These are phyloP conservation scores for Epicampocera succincta DNA, from an alignment of 2,888 invertebrate species.

Conservation along the genomic window DNA sequence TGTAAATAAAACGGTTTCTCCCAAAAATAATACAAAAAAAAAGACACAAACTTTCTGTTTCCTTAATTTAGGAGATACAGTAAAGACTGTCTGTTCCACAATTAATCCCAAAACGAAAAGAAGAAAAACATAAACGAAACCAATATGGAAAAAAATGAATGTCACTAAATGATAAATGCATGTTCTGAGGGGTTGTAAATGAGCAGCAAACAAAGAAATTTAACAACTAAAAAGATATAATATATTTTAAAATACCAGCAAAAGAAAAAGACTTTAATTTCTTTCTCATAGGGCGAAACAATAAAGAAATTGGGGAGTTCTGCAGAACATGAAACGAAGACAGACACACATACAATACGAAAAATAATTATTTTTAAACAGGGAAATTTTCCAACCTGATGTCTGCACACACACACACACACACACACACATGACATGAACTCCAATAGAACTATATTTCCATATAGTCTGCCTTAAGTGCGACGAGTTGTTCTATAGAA, in stretches of 20 bases:
- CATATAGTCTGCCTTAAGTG: background rate
- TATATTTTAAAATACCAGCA: slow-evolving; percentile 38
- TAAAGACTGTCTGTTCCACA: slow-evolving; percentile 11
- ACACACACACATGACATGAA: slow-evolving; percentile 36
- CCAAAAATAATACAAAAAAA: slow-evolving; percentile 9
- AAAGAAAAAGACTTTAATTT: slow-evolving; percentile 27
- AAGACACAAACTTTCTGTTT: slow-evolving; percentile 31
- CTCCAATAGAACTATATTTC: background rate
- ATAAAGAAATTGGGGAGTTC: slow-evolving; percentile 45
- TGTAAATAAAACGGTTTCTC: slow-evolving; percentile 28
- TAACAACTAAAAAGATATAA: slow-evolving; percentile 27
- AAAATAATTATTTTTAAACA: slow-evolving; percentile 38
- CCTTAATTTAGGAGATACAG: slow-evolving; percentile 22
- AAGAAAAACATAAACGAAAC: slow-evolving; percentile 35
- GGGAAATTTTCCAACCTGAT: slow-evolving; percentile 47
- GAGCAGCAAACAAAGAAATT: slow-evolving; percentile 35
- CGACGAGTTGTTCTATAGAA: slow-evolving; percentile 33
- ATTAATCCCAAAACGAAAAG: too few relatives aligned
- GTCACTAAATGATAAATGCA: slow-evolving; percentile 66
- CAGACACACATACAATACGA: too few relatives aligned
- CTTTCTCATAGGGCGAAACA: slow-evolving; percentile 15
- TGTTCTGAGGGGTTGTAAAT: slow-evolving; percentile 64
- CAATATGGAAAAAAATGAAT: slow-evolving; percentile 27
- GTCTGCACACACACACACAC: too few relatives aligned
- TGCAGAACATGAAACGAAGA: slow-evolving; percentile 19